These are phyloP conservation scores for Lycia hirtaria DNA, from an alignment of 2,888 invertebrate genomes.

Conservation along the genomic window DNA sequence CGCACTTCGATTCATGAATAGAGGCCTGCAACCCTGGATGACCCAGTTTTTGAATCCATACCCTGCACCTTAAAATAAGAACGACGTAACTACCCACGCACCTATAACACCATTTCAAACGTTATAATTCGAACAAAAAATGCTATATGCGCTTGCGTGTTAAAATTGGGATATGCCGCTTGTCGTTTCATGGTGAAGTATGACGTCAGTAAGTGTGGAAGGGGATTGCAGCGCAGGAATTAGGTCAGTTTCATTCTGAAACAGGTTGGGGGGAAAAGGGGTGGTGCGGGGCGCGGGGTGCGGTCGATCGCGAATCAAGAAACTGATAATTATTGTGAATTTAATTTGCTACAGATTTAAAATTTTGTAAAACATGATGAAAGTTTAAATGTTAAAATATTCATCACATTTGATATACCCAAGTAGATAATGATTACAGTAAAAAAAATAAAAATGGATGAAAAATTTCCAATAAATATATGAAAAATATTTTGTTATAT, in stretches of 20 bases:
- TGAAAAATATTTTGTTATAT: too few relatives aligned
- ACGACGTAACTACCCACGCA: slow-evolving; percentile 48
- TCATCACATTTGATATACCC: too few relatives aligned
- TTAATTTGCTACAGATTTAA: slow-evolving; percentile 37
- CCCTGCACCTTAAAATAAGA: slow-evolving; percentile 42
- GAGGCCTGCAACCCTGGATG: slow-evolving; percentile 88
- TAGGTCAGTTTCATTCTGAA: slow-evolving; percentile 89
- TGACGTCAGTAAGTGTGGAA: slow-evolving; percentile 85
- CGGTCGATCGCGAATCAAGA: slow-evolving; percentile 64
- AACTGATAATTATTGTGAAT: slow-evolving; percentile 48
- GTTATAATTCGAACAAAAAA: slow-evolving; percentile 33
- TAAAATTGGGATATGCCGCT: slow-evolving; percentile 60
- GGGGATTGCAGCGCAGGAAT: slow-evolving; percentile 80
- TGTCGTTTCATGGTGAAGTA: slow-evolving; percentile 58
- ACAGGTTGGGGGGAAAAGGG: slow-evolving; percentile 68
- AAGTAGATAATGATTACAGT: too few relatives aligned
- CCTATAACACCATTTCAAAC: slow-evolving; percentile 37
- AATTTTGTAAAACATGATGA: too few relatives aligned
- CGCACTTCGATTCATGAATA: slow-evolving; percentile 85
- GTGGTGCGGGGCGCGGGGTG: slow-evolving; percentile 50
- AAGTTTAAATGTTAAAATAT: too few relatives aligned
- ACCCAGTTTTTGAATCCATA: slow-evolving; percentile 87
- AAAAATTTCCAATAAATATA: too few relatives aligned
- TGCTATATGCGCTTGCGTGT: slow-evolving; percentile 14
- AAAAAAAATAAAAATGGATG: too few relatives aligned